Percentiles rank a stretch among this genome's conserved stretches.
phyloP scores from a whole-genome alignment of 1,140 invertebrate genomes.

The Probaryconus sp. region DNA sequence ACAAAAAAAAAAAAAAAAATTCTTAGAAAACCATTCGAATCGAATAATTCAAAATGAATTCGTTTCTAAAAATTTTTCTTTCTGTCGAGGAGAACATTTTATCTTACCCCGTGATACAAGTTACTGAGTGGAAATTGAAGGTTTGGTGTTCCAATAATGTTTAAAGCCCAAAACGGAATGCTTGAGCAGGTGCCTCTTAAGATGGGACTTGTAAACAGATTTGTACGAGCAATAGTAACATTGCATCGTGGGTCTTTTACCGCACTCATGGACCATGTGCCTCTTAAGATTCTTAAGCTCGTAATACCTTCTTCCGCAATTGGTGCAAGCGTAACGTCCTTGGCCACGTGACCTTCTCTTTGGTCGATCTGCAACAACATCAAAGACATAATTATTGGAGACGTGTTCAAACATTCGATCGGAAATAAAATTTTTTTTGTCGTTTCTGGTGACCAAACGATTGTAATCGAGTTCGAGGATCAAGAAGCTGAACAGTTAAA shows the following conservation, averaged over 20 bases:
- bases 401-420: too few relatives aligned
- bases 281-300: slow-evolving; percentile 71
- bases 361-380: slow-evolving; percentile 51
- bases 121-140: neutral
- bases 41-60: too few relatives aligned
- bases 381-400: slow-evolving; percentile 17
- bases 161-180: slow-evolving; percentile 58
- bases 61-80: too few relatives aligned
- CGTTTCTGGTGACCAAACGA: too few relatives aligned
- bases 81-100: too few relatives aligned
- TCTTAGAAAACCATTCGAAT: too few relatives aligned
- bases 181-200: slow-evolving; percentile 74
- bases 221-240: slow-evolving; percentile 79
- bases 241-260: slow-evolving; percentile 80
- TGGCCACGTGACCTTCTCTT: slow-evolving; percentile 69
- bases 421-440: too few relatives aligned
- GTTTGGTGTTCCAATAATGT: slow-evolving; percentile 6
- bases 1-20: too few relatives aligned
- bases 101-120: too few relatives aligned
- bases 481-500: too few relatives aligned
- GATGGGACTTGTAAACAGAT: slow-evolving; percentile 75
- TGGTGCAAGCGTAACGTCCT: slow-evolving; percentile 70
- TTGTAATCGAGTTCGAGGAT: too few relatives aligned
- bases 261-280: slow-evolving; percentile 79
- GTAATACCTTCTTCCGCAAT: slow-evolving; percentile 74